Conservation (phyloP, 2,113 vertebrate genomes). For the Chinchilla lanigera region DNA sequence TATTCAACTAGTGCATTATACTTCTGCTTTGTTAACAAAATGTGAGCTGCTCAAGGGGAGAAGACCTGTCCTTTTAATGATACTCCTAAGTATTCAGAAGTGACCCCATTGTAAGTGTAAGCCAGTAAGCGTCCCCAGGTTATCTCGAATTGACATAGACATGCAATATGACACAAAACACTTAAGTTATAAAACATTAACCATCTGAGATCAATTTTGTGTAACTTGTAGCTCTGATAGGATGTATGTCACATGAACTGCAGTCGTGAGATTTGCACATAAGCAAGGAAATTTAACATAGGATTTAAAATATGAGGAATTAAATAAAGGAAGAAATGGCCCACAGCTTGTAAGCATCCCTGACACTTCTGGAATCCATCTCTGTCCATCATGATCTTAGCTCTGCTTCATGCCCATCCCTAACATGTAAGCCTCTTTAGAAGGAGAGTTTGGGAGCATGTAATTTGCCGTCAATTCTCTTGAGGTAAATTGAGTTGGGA, state of each 20-base stretch:
- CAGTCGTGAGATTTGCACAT: background rate
- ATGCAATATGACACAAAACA: background rate
- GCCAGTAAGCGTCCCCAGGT: background rate
- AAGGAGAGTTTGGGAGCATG: slow-evolving; percentile 6
- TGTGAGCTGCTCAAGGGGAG: background rate
- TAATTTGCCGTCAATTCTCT: background rate
- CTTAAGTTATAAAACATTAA: background rate
- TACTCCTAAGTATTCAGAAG: background rate
- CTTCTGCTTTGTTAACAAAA: background rate
- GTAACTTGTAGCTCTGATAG: background rate
- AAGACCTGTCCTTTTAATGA: background rate
- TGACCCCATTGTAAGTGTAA: background rate
- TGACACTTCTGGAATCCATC: background rate
- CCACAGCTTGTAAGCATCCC: background rate
- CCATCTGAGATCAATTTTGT: slow-evolving; percentile 29
- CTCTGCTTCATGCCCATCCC: background rate
- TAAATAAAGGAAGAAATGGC: background rate
- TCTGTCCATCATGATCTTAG: background rate
- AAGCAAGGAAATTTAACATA: background rate
- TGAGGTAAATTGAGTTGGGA: background rate
- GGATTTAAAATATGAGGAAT: slow-evolving; percentile 19
- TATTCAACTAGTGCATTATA: background rate
- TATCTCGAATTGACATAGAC: background rate
- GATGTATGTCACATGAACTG: slow-evolving; percentile 26
- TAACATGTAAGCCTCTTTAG: background rate